Evolutionary conservation across 2,888 invertebrate species (phyloP).

Genomic region (Poecilus cupreus): DNA sequence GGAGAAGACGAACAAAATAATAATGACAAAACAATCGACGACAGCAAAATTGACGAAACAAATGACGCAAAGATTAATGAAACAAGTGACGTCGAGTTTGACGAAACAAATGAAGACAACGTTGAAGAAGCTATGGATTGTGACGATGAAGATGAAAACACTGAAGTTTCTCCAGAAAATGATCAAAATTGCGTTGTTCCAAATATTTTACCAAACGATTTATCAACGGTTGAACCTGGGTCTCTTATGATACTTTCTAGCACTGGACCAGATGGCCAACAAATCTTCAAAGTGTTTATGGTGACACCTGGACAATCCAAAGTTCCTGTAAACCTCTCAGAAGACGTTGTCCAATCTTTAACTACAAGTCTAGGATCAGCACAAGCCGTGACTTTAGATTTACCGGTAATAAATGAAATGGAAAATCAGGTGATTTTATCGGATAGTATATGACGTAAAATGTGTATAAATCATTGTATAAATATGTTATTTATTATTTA

Average conservation of each 20-base stretch:
- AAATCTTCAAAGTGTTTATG: conserved; percentile 74
- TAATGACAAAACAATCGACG: not conserved
- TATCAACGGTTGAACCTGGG: conserved; percentile 71
- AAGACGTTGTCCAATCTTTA: conserved; percentile 67
- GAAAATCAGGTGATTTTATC: not conserved
- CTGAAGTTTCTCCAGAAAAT: conserved; percentile 10
- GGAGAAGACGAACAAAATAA: not conserved
- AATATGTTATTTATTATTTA: conserved; percentile 50
- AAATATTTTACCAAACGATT: conserved; percentile 24
- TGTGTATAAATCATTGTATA: conserved; percentile 9
- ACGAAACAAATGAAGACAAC: not conserved
- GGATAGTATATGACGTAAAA: conserved; percentile 14
- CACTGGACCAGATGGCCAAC: conserved; percentile 71
- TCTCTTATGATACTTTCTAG: conserved; percentile 74
- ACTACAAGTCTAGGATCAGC: conserved; percentile 41
- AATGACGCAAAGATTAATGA: not conserved
- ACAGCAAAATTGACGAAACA: not conserved
- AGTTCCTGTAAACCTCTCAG: conserved; percentile 68
- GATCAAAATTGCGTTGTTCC: conserved; percentile 4
- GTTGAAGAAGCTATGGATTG: conserved; percentile 41
- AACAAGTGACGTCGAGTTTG: not conserved
- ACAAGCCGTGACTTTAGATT: conserved; percentile 40
- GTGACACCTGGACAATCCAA: conserved; percentile 71
- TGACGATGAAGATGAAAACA: conserved; percentile 60
- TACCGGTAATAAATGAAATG: conserved; percentile 47